phyloP scores from a whole-genome alignment of 1,140 invertebrate genomes.

The Calosoma granatense region DNA sequence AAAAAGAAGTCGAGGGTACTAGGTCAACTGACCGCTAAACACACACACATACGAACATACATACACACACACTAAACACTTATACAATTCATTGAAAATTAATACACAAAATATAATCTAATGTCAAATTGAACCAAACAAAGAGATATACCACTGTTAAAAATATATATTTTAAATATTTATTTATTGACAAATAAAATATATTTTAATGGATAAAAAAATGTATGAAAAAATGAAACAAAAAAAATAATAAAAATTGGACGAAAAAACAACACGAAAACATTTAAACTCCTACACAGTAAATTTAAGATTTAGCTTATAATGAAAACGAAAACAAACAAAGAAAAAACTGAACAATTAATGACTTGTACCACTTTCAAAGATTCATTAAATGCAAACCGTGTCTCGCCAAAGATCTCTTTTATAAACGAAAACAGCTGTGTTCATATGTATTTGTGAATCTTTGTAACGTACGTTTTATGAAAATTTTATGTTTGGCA shows the following conservation, averaged over 20 bases:
- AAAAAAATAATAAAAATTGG: not conserved
- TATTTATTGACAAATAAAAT: not conserved
- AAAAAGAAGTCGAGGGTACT: not conserved
- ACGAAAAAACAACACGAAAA: not conserved
- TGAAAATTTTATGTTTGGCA: not conserved
- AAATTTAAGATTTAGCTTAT: not conserved
- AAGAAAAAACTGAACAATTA: not conserved
- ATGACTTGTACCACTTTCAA: not conserved
- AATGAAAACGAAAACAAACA: not conserved
- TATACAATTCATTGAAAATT: not conserved
- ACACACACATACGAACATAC: slow-evolving; percentile 1
- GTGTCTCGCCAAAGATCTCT: slow-evolving; percentile 3
- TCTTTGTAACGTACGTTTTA: not conserved
- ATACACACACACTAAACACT: not conserved
- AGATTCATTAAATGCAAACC: not conserved
- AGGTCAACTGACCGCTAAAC: not conserved
- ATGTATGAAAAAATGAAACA: not conserved
- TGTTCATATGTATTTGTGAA: slow-evolving; percentile 5
- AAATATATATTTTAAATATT: not conserved
- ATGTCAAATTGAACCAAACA: no score
- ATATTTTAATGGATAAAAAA: not conserved
- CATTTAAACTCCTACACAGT: not conserved
- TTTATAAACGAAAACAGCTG: not conserved
- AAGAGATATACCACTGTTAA: no score
- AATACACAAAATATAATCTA: not conserved